phyloP scores from a whole-genome alignment of 2,797 vertebrate species.

The Oreonectes daqikongensis region DNA sequence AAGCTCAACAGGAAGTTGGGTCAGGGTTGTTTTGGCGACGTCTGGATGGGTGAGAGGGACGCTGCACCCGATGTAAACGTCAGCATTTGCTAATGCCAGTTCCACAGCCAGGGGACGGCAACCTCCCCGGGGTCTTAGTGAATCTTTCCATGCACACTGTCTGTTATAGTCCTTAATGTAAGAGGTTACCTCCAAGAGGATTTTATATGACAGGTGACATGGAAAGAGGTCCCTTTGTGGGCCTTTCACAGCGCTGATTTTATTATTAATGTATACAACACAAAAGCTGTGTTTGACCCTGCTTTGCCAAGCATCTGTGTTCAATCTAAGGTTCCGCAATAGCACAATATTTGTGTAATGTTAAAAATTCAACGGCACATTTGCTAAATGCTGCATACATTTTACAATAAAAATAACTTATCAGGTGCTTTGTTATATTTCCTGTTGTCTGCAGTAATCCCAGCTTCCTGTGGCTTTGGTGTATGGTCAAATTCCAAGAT shows the following conservation, averaged over 20 bases:
- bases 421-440: not conserved
- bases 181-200: not conserved
- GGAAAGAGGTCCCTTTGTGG: constrained; percentile 14
- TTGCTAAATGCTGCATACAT: not conserved
- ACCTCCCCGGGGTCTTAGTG: constrained; percentile 4
- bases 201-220: constrained; percentile 2
- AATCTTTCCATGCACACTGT: constrained; percentile 9
- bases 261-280: not conserved
- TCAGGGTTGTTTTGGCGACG: constrained; percentile 96
- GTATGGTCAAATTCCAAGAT: constrained; percentile 11
- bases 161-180: not conserved
- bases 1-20: constrained; percentile 84
- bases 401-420: not conserved
- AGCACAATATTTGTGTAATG: constrained; percentile 6
- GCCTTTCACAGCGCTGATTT: constrained; percentile 20
- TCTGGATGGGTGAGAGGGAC: constrained; percentile 91
- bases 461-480: constrained; percentile 40
- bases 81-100: constrained; percentile 33
- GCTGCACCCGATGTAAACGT: constrained; percentile 37
- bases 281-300: constrained; percentile 12
- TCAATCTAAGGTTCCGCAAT: not conserved
- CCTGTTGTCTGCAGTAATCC: constrained; percentile 35
- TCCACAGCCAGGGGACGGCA: constrained; percentile 10
- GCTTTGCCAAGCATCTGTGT: constrained; percentile 35
- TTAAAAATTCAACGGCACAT: not conserved